Conservation (phyloP, 2,113 vertebrate genomes). For the Heliornis fulica region DNA sequence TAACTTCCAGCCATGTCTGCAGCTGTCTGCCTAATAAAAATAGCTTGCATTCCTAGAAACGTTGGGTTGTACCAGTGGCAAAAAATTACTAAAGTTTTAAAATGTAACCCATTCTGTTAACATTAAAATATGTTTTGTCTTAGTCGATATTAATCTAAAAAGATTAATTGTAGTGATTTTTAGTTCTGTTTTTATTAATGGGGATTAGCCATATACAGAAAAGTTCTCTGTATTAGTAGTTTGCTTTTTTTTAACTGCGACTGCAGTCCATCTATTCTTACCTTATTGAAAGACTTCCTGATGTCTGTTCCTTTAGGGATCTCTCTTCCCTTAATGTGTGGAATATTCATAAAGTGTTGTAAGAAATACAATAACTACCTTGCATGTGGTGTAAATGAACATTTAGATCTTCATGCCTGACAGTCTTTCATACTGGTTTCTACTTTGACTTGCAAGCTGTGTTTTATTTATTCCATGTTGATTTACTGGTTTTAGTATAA, state of each 20-base stretch:
- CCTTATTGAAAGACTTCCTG: background rate
- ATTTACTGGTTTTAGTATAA: background rate
- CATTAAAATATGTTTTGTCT: background rate
- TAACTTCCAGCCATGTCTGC: background rate
- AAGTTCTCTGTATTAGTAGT: background rate
- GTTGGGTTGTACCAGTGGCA: background rate
- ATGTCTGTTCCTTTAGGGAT: background rate
- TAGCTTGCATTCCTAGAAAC: conserved; percentile 40
- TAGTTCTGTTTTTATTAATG: background rate
- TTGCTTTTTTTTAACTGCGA: background rate
- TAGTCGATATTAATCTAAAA: background rate
- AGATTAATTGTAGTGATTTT: background rate
- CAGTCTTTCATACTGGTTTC: background rate
- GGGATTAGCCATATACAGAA: background rate
- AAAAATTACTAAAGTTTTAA: background rate
- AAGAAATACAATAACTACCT: background rate
- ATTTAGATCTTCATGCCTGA: background rate
- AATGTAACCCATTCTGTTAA: background rate
- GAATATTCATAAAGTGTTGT: background rate
- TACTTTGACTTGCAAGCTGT: background rate
- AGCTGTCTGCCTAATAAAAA: conserved; percentile 40
- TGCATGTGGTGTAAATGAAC: background rate
- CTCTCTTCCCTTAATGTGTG: background rate
- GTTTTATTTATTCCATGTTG: background rate
- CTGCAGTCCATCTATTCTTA: background rate